Conservation (phyloP, 2,888 invertebrate genomes). For the Acleris sparsana region DNA sequence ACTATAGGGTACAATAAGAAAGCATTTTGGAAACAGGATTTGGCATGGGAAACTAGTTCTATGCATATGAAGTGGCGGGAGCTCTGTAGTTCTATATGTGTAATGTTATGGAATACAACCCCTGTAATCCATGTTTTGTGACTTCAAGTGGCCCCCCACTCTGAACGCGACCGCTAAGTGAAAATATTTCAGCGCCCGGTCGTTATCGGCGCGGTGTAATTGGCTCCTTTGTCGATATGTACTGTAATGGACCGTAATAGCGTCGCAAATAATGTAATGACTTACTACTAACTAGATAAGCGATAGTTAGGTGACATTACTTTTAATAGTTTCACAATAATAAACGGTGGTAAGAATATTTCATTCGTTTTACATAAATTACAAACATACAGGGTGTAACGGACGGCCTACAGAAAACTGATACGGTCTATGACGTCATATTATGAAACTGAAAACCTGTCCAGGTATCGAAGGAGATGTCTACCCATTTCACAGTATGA, state of each 20-base stretch:
- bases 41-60: too few species aligned
- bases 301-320: background rate
- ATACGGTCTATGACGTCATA: too few species aligned
- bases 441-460: too few species aligned
- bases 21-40: too few species aligned
- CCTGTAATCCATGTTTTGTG: background rate
- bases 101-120: background rate
- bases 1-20: too few species aligned
- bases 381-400: too few species aligned
- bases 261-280: slow-evolving; percentile 4
- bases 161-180: slow-evolving; percentile 1
- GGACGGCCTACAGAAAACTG: too few species aligned
- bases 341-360: too few species aligned
- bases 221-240: slow-evolving; percentile 14
- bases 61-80: too few species aligned
- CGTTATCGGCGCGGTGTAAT: slow-evolving; percentile 11
- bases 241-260: slow-evolving; percentile 8
- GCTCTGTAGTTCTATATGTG: background rate
- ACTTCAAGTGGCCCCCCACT: background rate
- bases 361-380: too few species aligned
- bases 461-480: too few species aligned
- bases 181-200: slow-evolving; percentile 11
- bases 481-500: too few species aligned
- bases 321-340: background rate
- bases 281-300: background rate